Evolutionary conservation across 37 sponge, comb jelly and placozoan genomes (phyloP), one percentile per base, ranked within the genome.

Genomic region (Cladorhizidae sp.): DNA sequence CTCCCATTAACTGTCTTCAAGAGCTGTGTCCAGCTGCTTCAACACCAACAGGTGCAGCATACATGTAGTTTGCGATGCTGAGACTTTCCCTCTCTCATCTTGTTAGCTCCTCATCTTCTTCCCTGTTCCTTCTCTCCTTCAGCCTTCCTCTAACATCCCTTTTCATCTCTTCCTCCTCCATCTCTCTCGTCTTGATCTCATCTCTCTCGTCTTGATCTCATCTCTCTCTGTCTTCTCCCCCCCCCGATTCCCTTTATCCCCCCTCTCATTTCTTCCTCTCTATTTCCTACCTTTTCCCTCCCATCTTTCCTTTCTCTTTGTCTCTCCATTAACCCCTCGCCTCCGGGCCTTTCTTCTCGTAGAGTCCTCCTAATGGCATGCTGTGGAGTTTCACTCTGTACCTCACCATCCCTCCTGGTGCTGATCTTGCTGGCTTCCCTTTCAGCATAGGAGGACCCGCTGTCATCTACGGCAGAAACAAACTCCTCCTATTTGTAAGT

Each of bases 1-100:
- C 38, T 88, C 15, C 93, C 93, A 1, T 62, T 85, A 1, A 39
- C 50, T 0, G 25, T 75, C 0, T 82, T 89, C 33, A 85, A 81
- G 75, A 81, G 85, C 57, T 89, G 86, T 64, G 82, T 88, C 15
- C 84, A 85, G 64, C 57, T 93, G 23, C 70, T 93, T 54, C 80
- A 77, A 21, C 72, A 77, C 32, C 89, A 93, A 21, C 56, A 85
- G 93, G 93, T 93, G 37, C 62, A 61, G 62, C 29, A 26, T 26
- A 35, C 1, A 65, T 32, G 1, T 1, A n/a, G n/a, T 29, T 26
- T 1, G 65, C 28, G 65, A 15, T 15, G 31, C 23, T 28, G 32
- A 29, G 31, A 61, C 49, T 45, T 12, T 5, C 49, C 36, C 36
- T 6, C 3, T 31, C 36, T 15, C 3, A 2, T 11, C 7, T 32